A percentile compares a stretch with the other conserved stretches of the same genome.
phyloP scores from a whole-genome alignment of 2,888 invertebrate genomes.

The Sphaerophoria rueppellii region DNA sequence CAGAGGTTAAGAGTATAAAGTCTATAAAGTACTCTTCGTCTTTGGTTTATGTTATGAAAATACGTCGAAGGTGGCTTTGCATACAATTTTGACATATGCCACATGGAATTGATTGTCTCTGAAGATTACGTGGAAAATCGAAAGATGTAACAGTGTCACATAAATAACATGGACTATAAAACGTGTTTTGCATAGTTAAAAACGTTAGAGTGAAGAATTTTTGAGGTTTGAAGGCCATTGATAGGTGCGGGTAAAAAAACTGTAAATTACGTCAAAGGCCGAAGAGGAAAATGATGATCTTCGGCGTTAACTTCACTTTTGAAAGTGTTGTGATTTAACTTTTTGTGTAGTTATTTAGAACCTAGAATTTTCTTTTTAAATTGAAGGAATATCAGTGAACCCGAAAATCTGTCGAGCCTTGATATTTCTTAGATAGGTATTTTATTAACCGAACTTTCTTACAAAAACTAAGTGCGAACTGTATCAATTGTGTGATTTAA shows the following conservation, averaged over 20 bases:
- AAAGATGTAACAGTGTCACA: constrained; percentile 18
- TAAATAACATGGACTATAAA: neutral
- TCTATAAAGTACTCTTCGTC: neutral
- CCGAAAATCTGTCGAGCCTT: too few relatives aligned
- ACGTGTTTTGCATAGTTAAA: neutral
- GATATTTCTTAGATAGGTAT: too few relatives aligned
- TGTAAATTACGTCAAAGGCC: too few relatives aligned
- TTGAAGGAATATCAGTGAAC: too few relatives aligned
- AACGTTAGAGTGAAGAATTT: neutral
- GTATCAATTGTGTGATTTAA: too few relatives aligned
- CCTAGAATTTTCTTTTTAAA: too few relatives aligned
- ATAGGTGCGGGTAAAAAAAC: neutral
- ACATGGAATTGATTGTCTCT: neutral
- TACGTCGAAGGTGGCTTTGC: neutral
- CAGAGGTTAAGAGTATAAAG: neutral
- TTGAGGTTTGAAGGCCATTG: neutral
- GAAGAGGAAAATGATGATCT: too few relatives aligned
- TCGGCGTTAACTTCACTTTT: too few relatives aligned
- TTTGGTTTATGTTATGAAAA: neutral
- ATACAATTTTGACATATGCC: neutral
- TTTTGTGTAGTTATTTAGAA: too few relatives aligned
- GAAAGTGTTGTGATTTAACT: too few relatives aligned
- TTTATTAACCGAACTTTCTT: too few relatives aligned
- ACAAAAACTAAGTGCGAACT: too few relatives aligned
- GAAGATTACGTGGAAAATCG: neutral